phyloP scores from a whole-genome alignment of 2,797 vertebrate genomes.

The Tangara arthus region DNA sequence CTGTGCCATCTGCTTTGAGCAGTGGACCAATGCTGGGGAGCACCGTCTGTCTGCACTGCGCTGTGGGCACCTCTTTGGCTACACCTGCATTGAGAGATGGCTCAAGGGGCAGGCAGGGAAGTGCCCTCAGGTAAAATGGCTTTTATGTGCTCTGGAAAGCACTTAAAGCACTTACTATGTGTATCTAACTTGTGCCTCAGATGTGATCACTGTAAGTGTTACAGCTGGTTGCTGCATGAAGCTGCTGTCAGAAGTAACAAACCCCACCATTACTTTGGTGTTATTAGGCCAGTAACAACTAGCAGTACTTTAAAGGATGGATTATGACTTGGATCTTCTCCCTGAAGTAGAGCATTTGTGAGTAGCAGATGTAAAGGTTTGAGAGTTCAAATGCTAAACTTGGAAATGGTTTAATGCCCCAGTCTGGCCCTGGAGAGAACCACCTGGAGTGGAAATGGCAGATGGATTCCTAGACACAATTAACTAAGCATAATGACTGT shows the following conservation, averaged over 20 bases:
- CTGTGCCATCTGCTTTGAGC: constrained; percentile 93
- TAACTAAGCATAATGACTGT: neutral
- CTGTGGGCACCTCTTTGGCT: constrained; percentile 94
- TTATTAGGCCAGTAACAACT: neutral
- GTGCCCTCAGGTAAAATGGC: constrained; percentile 88
- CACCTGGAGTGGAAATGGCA: neutral
- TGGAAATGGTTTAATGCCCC: neutral
- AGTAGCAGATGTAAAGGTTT: neutral
- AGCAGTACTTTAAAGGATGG: neutral
- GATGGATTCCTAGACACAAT: neutral
- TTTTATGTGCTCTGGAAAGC: neutral
- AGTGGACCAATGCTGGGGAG: constrained; percentile 89
- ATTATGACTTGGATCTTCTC: neutral
- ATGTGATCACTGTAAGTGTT: accelerated
- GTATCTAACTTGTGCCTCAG: neutral
- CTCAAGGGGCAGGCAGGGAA: constrained; percentile 87
- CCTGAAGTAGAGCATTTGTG: neutral
- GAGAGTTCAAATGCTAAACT: neutral
- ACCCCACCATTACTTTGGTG: neutral
- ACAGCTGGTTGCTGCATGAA: neutral
- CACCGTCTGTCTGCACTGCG: constrained; percentile 90
- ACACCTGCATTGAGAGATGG: constrained; percentile 91
- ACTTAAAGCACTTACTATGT: neutral
- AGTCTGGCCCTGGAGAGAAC: neutral
- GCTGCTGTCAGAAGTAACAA: neutral